Conservation (phyloP, 2,888 invertebrate species). For the Lymantria dispar region DNA sequence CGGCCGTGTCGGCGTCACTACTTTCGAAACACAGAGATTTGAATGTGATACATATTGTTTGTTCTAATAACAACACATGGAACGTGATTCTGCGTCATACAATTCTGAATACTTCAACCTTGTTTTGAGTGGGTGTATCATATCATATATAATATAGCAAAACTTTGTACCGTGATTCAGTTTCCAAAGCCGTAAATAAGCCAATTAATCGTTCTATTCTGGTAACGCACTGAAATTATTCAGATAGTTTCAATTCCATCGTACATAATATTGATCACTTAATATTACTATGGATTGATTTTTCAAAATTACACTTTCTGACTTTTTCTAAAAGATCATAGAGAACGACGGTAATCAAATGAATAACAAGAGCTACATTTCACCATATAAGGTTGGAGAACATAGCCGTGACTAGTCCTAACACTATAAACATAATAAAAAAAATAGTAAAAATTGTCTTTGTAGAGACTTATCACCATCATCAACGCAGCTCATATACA, state of each 20-base stretch:
- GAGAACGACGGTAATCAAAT: too few relatives aligned
- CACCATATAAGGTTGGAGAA: too few relatives aligned
- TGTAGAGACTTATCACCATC: too few relatives aligned
- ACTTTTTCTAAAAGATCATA: too few relatives aligned
- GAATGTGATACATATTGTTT: constrained; percentile 36
- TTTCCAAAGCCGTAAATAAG: constrained; percentile 1
- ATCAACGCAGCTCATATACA: too few relatives aligned
- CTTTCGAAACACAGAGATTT: constrained; percentile 32
- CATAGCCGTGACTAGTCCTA: too few relatives aligned
- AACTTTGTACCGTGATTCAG: constrained; percentile 10
- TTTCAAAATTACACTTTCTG: too few relatives aligned
- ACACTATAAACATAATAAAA: too few relatives aligned
- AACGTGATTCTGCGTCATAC: constrained; percentile 30
- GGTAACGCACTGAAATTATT: background rate
- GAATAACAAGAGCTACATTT: too few relatives aligned
- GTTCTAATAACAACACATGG: constrained; percentile 27
- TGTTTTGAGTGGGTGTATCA: constrained; percentile 28
- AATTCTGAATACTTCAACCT: constrained; percentile 26
- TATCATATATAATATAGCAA: constrained; percentile 13
- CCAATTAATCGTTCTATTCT: constrained; percentile 1
- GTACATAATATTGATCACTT: too few relatives aligned
- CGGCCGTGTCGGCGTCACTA: constrained; percentile 41
- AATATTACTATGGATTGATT: too few relatives aligned
- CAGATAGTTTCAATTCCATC: background rate
- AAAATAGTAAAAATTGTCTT: too few relatives aligned